Base-by-base conservation (phyloP, 2,888 invertebrate species). In the Acrocyrtus sp. region DNA sequence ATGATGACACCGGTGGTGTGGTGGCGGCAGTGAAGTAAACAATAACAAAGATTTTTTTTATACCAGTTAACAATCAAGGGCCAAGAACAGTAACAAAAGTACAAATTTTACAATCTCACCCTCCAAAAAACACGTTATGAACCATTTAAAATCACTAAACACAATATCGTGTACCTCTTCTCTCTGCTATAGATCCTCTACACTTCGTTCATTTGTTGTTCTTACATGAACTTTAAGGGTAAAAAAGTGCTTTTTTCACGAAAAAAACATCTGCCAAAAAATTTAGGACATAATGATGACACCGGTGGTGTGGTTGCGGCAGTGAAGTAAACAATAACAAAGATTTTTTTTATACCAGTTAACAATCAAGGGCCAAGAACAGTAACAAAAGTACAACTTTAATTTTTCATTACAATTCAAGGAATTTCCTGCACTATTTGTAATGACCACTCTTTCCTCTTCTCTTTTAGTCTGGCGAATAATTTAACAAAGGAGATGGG, bases 51-150 rank as follows among this genome's bases (percentile, higher is more conserved):
- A 39, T 12, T 39, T 39, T 39, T 39, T n/a, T 45, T 45, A 45
- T 12, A 45, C 34, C 12, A 34, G 34, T 34, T 34, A 5, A 34
- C 34, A 34, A 34, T 34, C 34, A 12, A 34, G 34, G 34, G 6
- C 34, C 34, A 34, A 8, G 34, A 34, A 34, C 34, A 34, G 12
- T 5, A 34, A 34, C 5, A 34, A 34, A 8, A 34, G 34, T 34
- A n/a, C n/a, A n/a, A n/a, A n/a, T n/a, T n/a, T 34, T 53, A 19
- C 54, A 29, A 45, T 6, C 17, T n/a, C 34, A 34, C 12, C 12
- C 15, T 45, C 8, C 45, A 45, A n/a, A n/a, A n/a, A n/a, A 61
- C 61, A 68, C 68, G 68, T 61, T 45, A 68, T 60, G 61, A 68
- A 68, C 34, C 58, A 58, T 60, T 67, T 60, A 60, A 41, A 41